These are phyloP conservation scores for Cromileptes altivelis DNA, from an alignment of 2,113 vertebrate species.

Conservation along the genomic window DNA sequence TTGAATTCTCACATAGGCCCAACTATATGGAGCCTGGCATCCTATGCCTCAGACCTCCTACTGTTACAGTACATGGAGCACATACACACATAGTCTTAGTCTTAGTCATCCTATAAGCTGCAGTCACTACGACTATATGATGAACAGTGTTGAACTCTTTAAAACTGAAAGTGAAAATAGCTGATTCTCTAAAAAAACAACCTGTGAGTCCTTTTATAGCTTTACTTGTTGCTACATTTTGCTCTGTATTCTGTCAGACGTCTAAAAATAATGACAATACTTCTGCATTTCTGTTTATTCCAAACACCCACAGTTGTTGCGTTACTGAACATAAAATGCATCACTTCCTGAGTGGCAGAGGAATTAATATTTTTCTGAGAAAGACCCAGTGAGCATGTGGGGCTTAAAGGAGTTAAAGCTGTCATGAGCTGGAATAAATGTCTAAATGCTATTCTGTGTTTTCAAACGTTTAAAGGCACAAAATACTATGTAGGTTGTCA, in stretches of 20 bases:
- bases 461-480: no score
- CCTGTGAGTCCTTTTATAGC: background rate
- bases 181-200: background rate
- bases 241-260: background rate
- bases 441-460: background rate
- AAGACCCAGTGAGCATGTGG: background rate
- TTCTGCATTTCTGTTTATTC: constrained; percentile 43
- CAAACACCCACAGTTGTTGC: background rate
- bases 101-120: background rate
- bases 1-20: no score
- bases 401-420: background rate
- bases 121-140: background rate
- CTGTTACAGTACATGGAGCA: background rate
- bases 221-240: background rate
- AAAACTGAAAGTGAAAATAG: background rate
- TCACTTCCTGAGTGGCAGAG: constrained; percentile 28
- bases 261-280: background rate
- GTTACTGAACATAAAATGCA: background rate
- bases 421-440: background rate
- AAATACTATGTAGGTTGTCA: background rate
- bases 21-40: background rate
- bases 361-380: constrained; percentile 18
- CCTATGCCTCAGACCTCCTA: background rate
- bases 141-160: background rate
- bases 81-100: no score